phyloP scores from a whole-genome alignment of 92 coral and sea anemone species.

The Heteractis magnifica region DNA sequence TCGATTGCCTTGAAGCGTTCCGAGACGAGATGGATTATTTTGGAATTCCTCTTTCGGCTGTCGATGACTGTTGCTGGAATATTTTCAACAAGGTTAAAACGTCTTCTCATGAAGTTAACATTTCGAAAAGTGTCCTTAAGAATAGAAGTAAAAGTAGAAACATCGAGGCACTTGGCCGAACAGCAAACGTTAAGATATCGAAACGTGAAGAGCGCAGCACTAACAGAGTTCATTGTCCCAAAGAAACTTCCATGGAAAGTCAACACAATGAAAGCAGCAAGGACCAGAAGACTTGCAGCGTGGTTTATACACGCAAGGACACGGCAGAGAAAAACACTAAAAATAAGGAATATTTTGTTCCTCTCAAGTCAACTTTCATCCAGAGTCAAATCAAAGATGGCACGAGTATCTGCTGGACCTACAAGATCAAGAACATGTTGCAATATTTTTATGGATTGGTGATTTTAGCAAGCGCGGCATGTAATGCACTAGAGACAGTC shows the following conservation, averaged over 20 bases:
- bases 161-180: not conserved
- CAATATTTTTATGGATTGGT: constrained; percentile 58
- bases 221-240: not conserved
- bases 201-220: not conserved
- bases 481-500: constrained; percentile 75
- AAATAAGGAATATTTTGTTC: not conserved
- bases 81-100: constrained; percentile 16
- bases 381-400: not conserved
- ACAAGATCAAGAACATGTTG: not conserved
- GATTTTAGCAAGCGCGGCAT: constrained; percentile 69
- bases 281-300: too few species aligned
- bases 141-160: not conserved
- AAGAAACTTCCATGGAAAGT: not conserved
- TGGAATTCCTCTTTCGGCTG: constrained; percentile 71
- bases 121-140: not conserved
- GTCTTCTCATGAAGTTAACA: not conserved
- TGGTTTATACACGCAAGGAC: not conserved
- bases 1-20: constrained; percentile 83
- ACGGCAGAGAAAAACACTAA: not conserved
- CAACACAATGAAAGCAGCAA: not conserved
- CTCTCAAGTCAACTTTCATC: not conserved
- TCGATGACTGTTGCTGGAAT: constrained; percentile 72
- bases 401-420: not conserved
- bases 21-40: constrained; percentile 81
- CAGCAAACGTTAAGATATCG: not conserved